phyloP scores from a whole-genome alignment of 2,888 invertebrate species.

The Watsonalla binaria region DNA sequence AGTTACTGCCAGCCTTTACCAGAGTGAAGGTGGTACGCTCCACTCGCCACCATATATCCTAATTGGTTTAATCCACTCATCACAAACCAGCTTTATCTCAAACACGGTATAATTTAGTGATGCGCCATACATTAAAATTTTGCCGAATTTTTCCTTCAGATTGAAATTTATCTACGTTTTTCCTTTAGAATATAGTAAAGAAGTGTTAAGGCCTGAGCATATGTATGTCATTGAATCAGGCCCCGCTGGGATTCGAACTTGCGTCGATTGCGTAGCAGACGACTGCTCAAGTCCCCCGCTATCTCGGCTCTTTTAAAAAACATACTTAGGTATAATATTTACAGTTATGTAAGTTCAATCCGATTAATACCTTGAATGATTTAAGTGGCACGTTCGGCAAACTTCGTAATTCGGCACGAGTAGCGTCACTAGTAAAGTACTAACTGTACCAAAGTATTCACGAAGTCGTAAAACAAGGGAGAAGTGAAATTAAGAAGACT shows the following conservation, averaged over 20 bases:
- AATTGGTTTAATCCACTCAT: not conserved
- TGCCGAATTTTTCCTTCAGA: not conserved
- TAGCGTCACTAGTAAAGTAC: not conserved
- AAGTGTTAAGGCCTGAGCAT: no score
- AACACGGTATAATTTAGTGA: not conserved
- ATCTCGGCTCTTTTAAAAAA: no score
- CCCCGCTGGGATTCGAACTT: no score
- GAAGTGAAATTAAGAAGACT: slow-evolving; percentile 32
- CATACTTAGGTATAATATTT: no score
- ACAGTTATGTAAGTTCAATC: not conserved
- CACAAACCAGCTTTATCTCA: not conserved
- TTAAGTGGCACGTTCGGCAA: not conserved
- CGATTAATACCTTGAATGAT: not conserved
- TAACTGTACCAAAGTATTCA: slow-evolving; percentile 2
- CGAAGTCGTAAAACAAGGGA: slow-evolving; percentile 28
- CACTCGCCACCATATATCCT: not conserved
- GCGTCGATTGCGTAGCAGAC: no score
- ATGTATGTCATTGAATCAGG: no score
- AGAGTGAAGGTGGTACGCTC: not conserved
- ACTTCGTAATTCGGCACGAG: not conserved
- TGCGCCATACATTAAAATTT: not conserved
- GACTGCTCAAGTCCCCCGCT: no score
- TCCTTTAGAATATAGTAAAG: no score
- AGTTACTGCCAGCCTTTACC: not conserved
- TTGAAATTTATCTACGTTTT: no score